Evolutionary conservation across 2,797 vertebrate genomes (phyloP).

Genomic region (Lacerta bilineata): DNA sequence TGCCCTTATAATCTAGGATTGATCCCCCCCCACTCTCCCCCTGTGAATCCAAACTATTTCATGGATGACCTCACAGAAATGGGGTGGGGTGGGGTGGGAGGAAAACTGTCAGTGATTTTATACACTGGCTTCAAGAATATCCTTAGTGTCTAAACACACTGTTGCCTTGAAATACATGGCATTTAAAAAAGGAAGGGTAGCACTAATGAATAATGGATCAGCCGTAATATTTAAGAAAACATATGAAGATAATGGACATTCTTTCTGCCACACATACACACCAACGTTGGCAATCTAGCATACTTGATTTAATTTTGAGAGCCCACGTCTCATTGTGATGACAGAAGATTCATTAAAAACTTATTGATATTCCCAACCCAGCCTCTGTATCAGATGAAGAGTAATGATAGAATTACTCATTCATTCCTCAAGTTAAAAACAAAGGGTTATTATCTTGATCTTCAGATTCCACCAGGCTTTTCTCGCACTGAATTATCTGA

Average conservation of each 20-base stretch:
- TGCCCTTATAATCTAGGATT: conserved; percentile 41
- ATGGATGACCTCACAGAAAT: conserved; percentile 33
- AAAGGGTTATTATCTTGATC: conserved; percentile 63
- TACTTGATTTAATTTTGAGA: conserved; percentile 41
- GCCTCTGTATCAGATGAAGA: conserved; percentile 59
- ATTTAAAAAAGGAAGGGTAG: conserved; percentile 30
- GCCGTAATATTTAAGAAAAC: conserved; percentile 13
- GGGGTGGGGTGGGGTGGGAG: background rate
- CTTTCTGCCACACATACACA: conserved; percentile 14
- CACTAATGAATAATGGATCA: conserved; percentile 39
- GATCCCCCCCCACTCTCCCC: background rate
- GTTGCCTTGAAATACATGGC: conserved; percentile 29
- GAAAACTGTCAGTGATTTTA: conserved; percentile 14
- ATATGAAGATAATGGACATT: conserved; percentile 35
- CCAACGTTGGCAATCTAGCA: conserved; percentile 26
- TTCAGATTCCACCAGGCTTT: conserved; percentile 50
- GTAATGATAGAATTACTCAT: conserved; percentile 64
- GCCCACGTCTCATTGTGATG: conserved; percentile 21
- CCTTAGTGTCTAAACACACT: conserved; percentile 16
- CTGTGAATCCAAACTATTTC: conserved; percentile 31
- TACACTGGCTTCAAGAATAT: conserved; percentile 29
- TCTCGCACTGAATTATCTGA: conserved; percentile 14
- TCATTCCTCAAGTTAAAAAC: conserved; percentile 54
- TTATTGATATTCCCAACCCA: conserved; percentile 59
- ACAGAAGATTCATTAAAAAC: conserved; percentile 49